Evolutionary conservation across 1,140 invertebrate genomes (phyloP).

Genomic region (Drosophila nigrodunni): DNA sequence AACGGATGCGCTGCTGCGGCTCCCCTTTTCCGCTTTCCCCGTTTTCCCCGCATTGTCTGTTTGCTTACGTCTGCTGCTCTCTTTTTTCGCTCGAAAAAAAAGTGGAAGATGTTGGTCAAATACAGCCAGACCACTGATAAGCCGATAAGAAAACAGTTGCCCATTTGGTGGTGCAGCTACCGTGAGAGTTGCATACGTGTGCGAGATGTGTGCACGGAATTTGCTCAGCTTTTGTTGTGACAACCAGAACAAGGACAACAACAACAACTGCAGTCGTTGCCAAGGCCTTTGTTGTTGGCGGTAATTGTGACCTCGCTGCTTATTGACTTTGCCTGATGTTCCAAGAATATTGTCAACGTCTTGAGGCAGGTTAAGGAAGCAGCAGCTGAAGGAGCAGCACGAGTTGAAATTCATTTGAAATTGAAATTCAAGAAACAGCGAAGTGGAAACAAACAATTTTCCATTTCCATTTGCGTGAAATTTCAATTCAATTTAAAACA

Average conservation of each 20-base stretch:
- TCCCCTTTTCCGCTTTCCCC: neutral
- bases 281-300: conserved; percentile 32
- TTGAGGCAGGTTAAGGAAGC: conserved; percentile 41
- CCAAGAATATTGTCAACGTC: conserved; percentile 25
- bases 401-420: conserved; percentile 22
- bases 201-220: conserved; percentile 43
- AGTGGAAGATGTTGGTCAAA: conserved; percentile 60
- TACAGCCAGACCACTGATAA: conserved; percentile 53
- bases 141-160: conserved; percentile 55
- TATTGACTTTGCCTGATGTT: conserved; percentile 40
- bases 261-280: conserved; percentile 10
- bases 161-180: conserved; percentile 43
- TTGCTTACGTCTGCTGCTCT: conserved; percentile 41
- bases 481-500: conserved; percentile 1
- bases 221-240: conserved; percentile 64
- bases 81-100: conserved; percentile 55
- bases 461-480: neutral
- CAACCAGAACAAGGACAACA: conserved; percentile 1
- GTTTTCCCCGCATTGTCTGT: conserved; percentile 17
- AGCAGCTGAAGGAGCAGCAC: conserved; percentile 13
- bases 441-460: neutral
- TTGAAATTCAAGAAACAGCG: neutral
- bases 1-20: conserved; percentile 59
- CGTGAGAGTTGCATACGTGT: conserved; percentile 61
- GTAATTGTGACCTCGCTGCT: conserved; percentile 8